phyloP scores from a whole-genome alignment of 2,113 vertebrate species.

The Oreochromis aureus region DNA sequence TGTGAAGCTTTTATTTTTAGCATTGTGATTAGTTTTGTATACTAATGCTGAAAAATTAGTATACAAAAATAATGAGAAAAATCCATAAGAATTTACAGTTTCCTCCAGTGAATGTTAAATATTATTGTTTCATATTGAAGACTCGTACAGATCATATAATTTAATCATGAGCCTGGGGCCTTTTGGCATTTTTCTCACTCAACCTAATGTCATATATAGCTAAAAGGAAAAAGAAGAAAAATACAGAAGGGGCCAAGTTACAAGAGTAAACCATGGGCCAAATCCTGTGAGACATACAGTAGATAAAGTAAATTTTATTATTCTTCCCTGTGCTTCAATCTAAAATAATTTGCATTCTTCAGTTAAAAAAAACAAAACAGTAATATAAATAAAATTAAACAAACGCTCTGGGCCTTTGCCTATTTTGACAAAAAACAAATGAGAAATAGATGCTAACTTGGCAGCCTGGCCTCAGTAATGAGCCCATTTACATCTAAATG shows the following conservation, averaged over 20 bases:
- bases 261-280: not conserved
- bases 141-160: not conserved
- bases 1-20: not conserved
- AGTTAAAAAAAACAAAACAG: not conserved
- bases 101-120: not conserved
- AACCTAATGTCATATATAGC: not conserved
- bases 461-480: constrained; percentile 32
- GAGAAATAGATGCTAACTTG: constrained; percentile 43
- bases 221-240: not conserved
- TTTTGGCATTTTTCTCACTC: not conserved
- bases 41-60: not conserved
- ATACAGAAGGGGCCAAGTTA: not conserved
- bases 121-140: not conserved
- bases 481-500: constrained; percentile 62
- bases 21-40: not conserved
- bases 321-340: not conserved
- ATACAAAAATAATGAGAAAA: not conserved
- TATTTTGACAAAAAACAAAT: constrained; percentile 38
- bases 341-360: not conserved
- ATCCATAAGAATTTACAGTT: not conserved
- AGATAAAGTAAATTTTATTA: not conserved
- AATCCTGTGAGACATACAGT: not conserved
- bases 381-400: not conserved
- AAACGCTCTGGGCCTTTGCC: not conserved
- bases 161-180: not conserved